Percentiles rank a stretch among this genome's conserved stretches.
phyloP scores from a whole-genome alignment of 2,888 invertebrate species.

The Parasteatoda lunata region DNA sequence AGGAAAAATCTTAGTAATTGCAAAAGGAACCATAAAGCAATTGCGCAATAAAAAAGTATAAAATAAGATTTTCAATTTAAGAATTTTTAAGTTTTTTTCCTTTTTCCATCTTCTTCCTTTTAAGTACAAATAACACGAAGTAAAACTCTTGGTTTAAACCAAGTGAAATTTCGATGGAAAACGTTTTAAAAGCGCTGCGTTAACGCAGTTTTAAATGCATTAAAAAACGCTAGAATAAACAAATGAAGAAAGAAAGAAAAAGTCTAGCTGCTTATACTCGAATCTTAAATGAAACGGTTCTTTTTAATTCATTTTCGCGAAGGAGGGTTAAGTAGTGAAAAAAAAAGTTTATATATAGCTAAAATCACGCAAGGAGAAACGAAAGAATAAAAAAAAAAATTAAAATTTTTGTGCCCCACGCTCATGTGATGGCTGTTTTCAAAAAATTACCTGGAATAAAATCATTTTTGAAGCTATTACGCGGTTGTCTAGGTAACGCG shows the following conservation, averaged over 20 bases:
- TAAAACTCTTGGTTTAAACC: slow-evolving; percentile 23
- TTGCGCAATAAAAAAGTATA: not conserved
- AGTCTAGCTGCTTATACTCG: slow-evolving; percentile 1
- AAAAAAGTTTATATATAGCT: slow-evolving; percentile 29
- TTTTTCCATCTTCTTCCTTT: not conserved
- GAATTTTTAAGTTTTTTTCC: not conserved
- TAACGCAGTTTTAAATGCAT: slow-evolving; percentile 62
- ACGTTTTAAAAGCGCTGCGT: slow-evolving; percentile 19
- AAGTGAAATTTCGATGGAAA: slow-evolving; percentile 47
- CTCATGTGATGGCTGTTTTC: slow-evolving; percentile 20
- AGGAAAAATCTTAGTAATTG: slow-evolving; percentile 39
- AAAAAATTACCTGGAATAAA: slow-evolving; percentile 61
- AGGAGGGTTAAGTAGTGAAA: slow-evolving; percentile 7
- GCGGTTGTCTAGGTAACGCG: slow-evolving; percentile 47
- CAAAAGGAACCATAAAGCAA: slow-evolving; percentile 19
- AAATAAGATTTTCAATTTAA: slow-evolving; percentile 56
- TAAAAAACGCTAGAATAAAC: slow-evolving; percentile 32
- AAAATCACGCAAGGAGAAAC: slow-evolving; percentile 41
- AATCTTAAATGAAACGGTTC: slow-evolving; percentile 62
- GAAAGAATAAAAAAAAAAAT: slow-evolving; percentile 29
- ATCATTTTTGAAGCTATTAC: slow-evolving; percentile 64
- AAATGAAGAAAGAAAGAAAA: slow-evolving; percentile 19
- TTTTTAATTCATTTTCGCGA: slow-evolving; percentile 63
- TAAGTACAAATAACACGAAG: slow-evolving; percentile 23
- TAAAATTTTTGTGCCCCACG: slow-evolving; percentile 13